A percentile compares a stretch with the other conserved stretches of the same genome.
Evolutionary conservation across 2,888 invertebrate species (phyloP).

Genomic region (Torymus texanus): DNA sequence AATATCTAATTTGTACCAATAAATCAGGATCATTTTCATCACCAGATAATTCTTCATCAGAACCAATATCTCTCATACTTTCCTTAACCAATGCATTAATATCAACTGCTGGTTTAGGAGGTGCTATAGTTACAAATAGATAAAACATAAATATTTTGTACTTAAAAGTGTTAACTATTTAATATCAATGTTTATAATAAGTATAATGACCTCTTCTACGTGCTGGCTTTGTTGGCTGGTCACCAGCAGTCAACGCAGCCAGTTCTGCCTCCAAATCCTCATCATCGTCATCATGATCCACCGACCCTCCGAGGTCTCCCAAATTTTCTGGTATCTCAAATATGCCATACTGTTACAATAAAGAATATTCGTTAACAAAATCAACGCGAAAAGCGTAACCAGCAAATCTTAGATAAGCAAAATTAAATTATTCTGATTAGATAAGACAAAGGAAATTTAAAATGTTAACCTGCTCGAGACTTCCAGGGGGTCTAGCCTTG

Average conservation of each 20-base stretch:
- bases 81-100: slow-evolving; percentile 86
- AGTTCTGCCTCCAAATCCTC: slow-evolving; percentile 92
- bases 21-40: slow-evolving; percentile 91
- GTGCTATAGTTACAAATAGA: slow-evolving; percentile 61
- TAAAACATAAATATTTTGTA: background rate
- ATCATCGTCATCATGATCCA: slow-evolving; percentile 79
- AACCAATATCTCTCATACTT: slow-evolving; percentile 85
- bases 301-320: slow-evolving; percentile 77
- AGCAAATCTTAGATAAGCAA: slow-evolving; percentile 10
- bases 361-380: background rate
- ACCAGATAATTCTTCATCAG: slow-evolving; percentile 85
- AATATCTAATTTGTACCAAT: slow-evolving; percentile 75
- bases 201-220: slow-evolving; percentile 66
- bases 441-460: slow-evolving; percentile 28
- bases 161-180: no score
- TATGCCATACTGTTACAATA: slow-evolving; percentile 81
- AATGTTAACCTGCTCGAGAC: slow-evolving; percentile 68
- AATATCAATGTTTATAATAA: no score
- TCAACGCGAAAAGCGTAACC: no score
- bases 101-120: slow-evolving; percentile 76
- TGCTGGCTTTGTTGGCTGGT: slow-evolving; percentile 63
- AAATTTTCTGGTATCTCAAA: slow-evolving; percentile 83
- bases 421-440: background rate
- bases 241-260: slow-evolving; percentile 80
- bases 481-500: slow-evolving; percentile 64